A percentile compares a stretch with the other conserved stretches of the same genome.
These are phyloP conservation scores for Drosophila lowei DNA, from an alignment of 1,140 invertebrate genomes.

Conservation along the genomic window DNA sequence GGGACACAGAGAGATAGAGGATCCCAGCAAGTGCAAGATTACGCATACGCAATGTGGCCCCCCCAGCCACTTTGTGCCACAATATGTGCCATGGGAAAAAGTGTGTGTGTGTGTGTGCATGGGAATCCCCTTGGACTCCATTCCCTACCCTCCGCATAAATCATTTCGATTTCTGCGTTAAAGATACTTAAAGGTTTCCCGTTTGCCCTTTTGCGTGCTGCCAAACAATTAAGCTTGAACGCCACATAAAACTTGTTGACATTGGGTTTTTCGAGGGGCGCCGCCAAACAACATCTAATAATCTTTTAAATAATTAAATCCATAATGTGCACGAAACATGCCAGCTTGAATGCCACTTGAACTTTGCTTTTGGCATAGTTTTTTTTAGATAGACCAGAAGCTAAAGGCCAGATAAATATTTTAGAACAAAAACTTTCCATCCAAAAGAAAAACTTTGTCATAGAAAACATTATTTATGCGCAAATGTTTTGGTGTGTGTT, in stretches of 20 bases:
- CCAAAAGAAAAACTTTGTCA: too few relatives aligned
- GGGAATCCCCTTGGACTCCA: not conserved
- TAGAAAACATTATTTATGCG: too few relatives aligned
- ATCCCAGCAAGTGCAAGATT: slow-evolving; percentile 57
- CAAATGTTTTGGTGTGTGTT: too few relatives aligned
- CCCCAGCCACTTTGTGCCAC: slow-evolving; percentile 67
- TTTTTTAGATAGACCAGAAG: not conserved
- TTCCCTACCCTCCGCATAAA: too few relatives aligned
- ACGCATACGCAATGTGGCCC: slow-evolving; percentile 73
- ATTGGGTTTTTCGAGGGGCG: slow-evolving; percentile 10
- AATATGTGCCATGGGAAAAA: slow-evolving; percentile 30
- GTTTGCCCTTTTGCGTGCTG: slow-evolving; percentile 3
- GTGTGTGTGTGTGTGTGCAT: too few relatives aligned
- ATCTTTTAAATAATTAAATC: slow-evolving; percentile 15
- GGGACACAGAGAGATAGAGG: slow-evolving; percentile 34
- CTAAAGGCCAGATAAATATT: not conserved
- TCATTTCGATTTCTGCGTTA: slow-evolving; percentile 11
- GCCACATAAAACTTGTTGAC: slow-evolving; percentile 49
- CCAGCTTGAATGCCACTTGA: slow-evolving; percentile 7
- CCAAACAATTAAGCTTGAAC: slow-evolving; percentile 27
- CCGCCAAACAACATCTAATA: not conserved
- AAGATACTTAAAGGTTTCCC: slow-evolving; percentile 10
- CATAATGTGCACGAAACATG: slow-evolving; percentile 26
- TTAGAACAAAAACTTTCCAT: not conserved
- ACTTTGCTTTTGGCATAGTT: not conserved